phyloP scores from a whole-genome alignment of 1,140 invertebrate genomes.

The Zaprionus inermis region DNA sequence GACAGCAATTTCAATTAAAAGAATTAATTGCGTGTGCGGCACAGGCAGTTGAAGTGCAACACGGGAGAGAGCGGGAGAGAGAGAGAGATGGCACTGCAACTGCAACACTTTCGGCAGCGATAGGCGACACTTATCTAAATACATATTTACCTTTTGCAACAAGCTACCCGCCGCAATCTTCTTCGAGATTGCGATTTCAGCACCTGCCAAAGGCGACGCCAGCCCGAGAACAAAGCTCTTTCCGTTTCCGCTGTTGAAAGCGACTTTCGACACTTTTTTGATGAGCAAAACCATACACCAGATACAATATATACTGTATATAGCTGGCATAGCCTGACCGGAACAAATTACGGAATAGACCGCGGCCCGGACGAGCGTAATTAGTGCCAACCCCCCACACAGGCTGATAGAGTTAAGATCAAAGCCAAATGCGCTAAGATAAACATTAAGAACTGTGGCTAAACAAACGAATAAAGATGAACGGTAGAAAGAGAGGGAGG shows the following conservation, averaged over 20 bases:
- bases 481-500: neutral
- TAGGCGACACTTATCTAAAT: slow-evolving; percentile 79
- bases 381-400: slow-evolving; percentile 34
- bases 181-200: slow-evolving; percentile 64
- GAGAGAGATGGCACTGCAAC: neutral
- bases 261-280: slow-evolving; percentile 46
- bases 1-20: slow-evolving; percentile 79
- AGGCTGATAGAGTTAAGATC: slow-evolving; percentile 35
- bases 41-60: slow-evolving; percentile 62
- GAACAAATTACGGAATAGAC: slow-evolving; percentile 50
- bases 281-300: slow-evolving; percentile 1
- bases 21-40: slow-evolving; percentile 79
- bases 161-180: too few species aligned
- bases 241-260: slow-evolving; percentile 68
- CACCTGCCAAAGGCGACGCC: slow-evolving; percentile 62
- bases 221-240: slow-evolving; percentile 46
- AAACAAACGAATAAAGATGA: slow-evolving; percentile 25
- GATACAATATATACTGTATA: slow-evolving; percentile 1
- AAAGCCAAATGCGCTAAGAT: slow-evolving; percentile 39
- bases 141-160: slow-evolving; percentile 64
- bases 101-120: slow-evolving; percentile 51
- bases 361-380: slow-evolving; percentile 9
- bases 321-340: slow-evolving; percentile 38
- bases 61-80: neutral
- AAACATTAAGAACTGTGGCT: slow-evolving; percentile 44